Conservation (phyloP, 1,140 invertebrate species). For the Trichogramma pretiosum region DNA sequence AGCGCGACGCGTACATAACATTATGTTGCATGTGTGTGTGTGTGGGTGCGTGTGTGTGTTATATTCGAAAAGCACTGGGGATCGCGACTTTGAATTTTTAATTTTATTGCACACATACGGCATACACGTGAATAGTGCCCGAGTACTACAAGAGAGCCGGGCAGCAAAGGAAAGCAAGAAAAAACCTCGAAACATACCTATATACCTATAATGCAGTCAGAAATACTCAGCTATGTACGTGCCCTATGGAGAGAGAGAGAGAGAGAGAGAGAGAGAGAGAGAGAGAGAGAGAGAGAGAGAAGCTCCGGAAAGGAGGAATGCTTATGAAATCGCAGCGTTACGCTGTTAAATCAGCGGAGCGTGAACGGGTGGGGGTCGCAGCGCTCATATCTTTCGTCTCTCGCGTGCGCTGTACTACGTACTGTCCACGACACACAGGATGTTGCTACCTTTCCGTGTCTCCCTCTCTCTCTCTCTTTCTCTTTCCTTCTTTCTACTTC, state of each 20-base stretch:
- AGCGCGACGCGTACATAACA: too few relatives aligned
- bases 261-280: neutral
- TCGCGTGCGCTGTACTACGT: neutral
- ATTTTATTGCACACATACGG: too few relatives aligned
- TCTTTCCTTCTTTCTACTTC: neutral
- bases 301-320: constrained; percentile 26
- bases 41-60: neutral
- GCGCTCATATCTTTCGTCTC: neutral
- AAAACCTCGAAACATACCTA: too few relatives aligned
- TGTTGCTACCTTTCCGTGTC: constrained; percentile 33
- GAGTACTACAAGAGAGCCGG: too few relatives aligned
- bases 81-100: constrained; percentile 4
- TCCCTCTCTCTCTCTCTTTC: constrained; percentile 13
- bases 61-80: constrained; percentile 11
- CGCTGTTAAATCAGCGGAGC: constrained; percentile 33
- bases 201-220: neutral
- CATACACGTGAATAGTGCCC: too few relatives aligned
- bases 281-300: neutral
- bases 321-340: constrained; percentile 36
- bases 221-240: neutral
- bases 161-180: too few relatives aligned
- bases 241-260: too few relatives aligned
- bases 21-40: too few relatives aligned
- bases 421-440: constrained; percentile 29
- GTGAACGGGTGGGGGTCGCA: constrained; percentile 24